phyloP scores from a whole-genome alignment of 1,140 invertebrate species.

The Cyphomyrmex costatus region DNA sequence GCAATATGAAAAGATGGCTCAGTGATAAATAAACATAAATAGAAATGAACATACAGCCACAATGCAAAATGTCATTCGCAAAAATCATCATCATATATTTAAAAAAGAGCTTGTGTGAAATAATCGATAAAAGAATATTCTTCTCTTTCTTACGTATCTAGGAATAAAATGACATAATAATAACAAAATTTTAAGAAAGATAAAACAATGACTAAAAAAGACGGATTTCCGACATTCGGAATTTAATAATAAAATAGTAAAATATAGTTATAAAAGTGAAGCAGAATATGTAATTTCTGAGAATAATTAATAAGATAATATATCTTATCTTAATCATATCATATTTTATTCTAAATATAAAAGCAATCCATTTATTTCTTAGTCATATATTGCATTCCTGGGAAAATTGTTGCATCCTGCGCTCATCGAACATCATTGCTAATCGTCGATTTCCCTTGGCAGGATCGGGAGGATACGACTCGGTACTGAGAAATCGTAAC shows the following conservation, averaged over 20 bases:
- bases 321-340: neutral
- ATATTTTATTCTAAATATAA: neutral
- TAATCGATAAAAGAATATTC: neutral
- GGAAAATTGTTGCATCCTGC: conserved; percentile 35
- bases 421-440: neutral
- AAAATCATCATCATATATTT: too few species aligned
- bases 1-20: too few species aligned
- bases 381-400: neutral
- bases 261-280: neutral
- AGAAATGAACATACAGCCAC: too few species aligned
- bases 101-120: too few species aligned
- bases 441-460: conserved; percentile 54
- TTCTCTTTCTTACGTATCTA: neutral
- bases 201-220: neutral
- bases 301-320: neutral
- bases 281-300: neutral
- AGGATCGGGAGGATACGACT: conserved; percentile 14
- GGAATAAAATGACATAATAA: neutral
- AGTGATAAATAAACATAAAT: too few species aligned
- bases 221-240: neutral
- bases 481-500: conserved; percentile 36
- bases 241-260: neutral
- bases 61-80: too few species aligned
- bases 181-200: neutral
- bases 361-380: neutral